Evolutionary conservation across 30 jellyfish, hydroid and myxozoan species (phyloP).

Genomic region (Chironex yamaguchii): DNA sequence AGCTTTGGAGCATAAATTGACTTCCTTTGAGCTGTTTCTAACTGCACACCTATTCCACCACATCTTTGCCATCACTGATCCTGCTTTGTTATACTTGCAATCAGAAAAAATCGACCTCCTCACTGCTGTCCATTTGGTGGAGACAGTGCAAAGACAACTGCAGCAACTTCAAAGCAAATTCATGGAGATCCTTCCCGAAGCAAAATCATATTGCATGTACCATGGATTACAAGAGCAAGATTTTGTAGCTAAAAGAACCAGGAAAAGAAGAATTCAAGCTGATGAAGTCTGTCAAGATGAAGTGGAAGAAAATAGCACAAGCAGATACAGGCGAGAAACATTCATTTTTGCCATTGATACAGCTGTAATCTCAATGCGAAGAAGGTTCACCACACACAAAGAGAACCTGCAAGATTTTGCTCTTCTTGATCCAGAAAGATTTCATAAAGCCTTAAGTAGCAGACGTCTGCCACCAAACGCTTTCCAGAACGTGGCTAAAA

Average conservation of each 20-base stretch:
- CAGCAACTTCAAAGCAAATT: conserved; percentile 11
- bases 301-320: conserved; percentile 6
- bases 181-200: background rate
- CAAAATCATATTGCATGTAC: conserved; percentile 6
- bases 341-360: conserved; percentile 53
- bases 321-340: conserved; percentile 43
- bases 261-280: conserved; percentile 27
- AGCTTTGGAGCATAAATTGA: conserved; percentile 18
- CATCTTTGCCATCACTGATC: conserved; percentile 57
- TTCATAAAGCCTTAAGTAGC: background rate
- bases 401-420: conserved; percentile 41
- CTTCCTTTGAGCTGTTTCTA: conserved; percentile 35
- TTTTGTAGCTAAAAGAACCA: background rate
- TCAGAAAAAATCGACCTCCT: conserved; percentile 53
- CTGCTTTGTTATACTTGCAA: conserved; percentile 46
- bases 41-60: conserved; percentile 37
- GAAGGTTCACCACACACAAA: conserved; percentile 44
- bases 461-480: background rate
- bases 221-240: conserved; percentile 37
- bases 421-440: conserved; percentile 53
- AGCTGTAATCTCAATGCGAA: conserved; percentile 32
- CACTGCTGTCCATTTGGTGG: conserved; percentile 59
- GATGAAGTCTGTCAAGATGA: conserved; percentile 36
- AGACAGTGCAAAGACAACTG: conserved; percentile 50
- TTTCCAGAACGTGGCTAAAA: conserved; percentile 22